phyloP scores from a whole-genome alignment of 1,140 invertebrate species.

The Achatina immaculata region DNA sequence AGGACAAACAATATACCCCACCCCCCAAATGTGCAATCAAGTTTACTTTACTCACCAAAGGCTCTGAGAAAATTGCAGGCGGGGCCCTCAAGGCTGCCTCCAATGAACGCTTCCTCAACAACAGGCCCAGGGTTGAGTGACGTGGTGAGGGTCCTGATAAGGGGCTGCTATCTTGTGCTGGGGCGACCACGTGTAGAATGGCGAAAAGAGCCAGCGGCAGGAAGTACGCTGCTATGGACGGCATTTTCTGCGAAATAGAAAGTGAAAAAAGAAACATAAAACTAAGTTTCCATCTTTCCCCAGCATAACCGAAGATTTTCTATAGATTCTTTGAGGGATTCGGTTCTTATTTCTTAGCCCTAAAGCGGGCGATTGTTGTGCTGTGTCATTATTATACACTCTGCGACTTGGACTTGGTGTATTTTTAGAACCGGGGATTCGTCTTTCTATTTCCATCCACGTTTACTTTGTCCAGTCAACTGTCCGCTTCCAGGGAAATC shows the following conservation, averaged over 20 bases:
- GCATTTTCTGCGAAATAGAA: slow-evolving; percentile 14
- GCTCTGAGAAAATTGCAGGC: background rate
- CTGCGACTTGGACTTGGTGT: too few species aligned
- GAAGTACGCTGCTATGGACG: slow-evolving; percentile 12
- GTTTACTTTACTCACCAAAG: background rate
- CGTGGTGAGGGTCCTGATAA: background rate
- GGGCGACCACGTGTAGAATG: background rate
- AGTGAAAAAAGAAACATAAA: background rate
- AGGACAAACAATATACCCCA: background rate
- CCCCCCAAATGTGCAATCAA: background rate
- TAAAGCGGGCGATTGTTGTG: too few species aligned
- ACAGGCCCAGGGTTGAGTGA: background rate
- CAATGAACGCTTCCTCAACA: slow-evolving; percentile 3
- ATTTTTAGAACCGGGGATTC: too few species aligned
- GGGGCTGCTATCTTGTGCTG: background rate
- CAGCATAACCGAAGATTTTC: too few species aligned
- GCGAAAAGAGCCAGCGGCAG: background rate
- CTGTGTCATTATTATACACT: too few species aligned
- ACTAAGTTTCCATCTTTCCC: too few species aligned
- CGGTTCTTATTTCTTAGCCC: too few species aligned
- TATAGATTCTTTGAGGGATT: too few species aligned
- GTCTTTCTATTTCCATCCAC: too few species aligned
- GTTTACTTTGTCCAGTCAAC: too few species aligned
- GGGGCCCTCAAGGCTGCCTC: background rate
- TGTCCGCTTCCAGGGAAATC: too few species aligned